Conservation (phyloP, 2,113 vertebrate species). For the Ophiodon elongatus region DNA sequence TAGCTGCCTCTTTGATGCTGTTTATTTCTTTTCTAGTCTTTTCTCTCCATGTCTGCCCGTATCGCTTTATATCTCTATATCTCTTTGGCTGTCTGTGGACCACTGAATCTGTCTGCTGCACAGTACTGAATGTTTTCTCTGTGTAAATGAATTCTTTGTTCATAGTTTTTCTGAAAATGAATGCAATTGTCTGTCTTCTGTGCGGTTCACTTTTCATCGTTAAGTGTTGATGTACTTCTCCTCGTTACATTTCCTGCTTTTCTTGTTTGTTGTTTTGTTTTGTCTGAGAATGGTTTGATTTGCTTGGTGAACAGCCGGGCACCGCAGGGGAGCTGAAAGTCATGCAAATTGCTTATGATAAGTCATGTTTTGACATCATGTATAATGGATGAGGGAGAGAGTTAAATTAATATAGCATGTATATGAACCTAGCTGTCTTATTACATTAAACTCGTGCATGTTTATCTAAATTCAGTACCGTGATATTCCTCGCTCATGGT, state of each 20-base stretch:
- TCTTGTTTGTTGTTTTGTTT: not conserved
- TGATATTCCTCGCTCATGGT: slow-evolving; percentile 5
- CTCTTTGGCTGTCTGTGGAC: not conserved
- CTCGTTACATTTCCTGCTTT: not conserved
- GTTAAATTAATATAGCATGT: slow-evolving; percentile 49
- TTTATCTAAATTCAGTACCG: slow-evolving; percentile 37
- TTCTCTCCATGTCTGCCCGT: not conserved
- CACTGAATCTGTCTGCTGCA: not conserved
- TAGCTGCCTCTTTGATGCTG: not conserved
- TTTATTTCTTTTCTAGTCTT: not conserved
- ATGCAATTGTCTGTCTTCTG: not conserved
- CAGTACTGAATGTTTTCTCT: not conserved
- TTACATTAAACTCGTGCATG: slow-evolving; percentile 49
- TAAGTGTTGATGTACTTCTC: slow-evolving; percentile 10
- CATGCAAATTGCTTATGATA: slow-evolving; percentile 15
- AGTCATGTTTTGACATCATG: slow-evolving; percentile 26
- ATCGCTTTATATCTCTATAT: not conserved
- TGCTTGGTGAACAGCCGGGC: slow-evolving; percentile 16
- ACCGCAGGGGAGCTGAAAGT: slow-evolving; percentile 25
- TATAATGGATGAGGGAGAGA: slow-evolving; percentile 48
- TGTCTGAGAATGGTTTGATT: not conserved
- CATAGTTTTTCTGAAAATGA: not conserved
- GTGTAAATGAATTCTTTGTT: slow-evolving; percentile 7
- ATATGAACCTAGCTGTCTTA: slow-evolving; percentile 22
- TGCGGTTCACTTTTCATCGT: not conserved